Base-by-base conservation (phyloP, 64 coral and sea anemone species). In the Catalaphyllia jardinei region DNA sequence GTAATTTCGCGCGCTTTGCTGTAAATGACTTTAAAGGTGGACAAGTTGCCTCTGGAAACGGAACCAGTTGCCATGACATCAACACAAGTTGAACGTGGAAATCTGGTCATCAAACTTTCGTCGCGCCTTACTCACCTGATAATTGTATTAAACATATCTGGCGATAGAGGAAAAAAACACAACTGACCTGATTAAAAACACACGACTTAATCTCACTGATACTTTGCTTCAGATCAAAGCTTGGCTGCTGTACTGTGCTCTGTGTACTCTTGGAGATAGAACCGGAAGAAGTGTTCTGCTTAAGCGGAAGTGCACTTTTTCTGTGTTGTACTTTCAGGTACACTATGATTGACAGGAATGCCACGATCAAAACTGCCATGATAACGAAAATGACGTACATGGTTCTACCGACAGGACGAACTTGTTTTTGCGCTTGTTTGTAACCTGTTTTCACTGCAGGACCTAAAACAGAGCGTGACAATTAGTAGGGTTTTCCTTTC, bases 221-320 rank as follows among this genome's bases (percentile, higher is more conserved):
- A 42, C 95, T 96, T 67, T 96, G 92, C 62, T 93, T 93, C 75
- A 93, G 80, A 65, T 96, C 95, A 73, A 88, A 90, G 31, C 91
- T 96, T 11, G 91, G 95, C 31, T 93, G 91, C 42, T 96, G 95
- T 76, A 96, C 72, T 4, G 95, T 96, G 72, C 95, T 96, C 83
- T 96, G 95, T 52, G 95, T 96, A 63, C 95, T 96, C 67, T 96
- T 96, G 10, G 95, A 96, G 28, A 96, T 96, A 59, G 95, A 96
- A 4, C 95, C 95, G 20, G 91, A 91, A 31, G 95, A 96, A 10
- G 88, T 86, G 0, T 87, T 82, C 61, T 96, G 86, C 51, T 82
- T 93, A 4, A 79, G 59, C 60, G 92, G 82, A 51, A 93, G 95
- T 1, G 87, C 80, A 69, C 87, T 88, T 8, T 89, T 87, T 0